Conservation (phyloP, 1,140 invertebrate species). For the Babylonia areolata region DNA sequence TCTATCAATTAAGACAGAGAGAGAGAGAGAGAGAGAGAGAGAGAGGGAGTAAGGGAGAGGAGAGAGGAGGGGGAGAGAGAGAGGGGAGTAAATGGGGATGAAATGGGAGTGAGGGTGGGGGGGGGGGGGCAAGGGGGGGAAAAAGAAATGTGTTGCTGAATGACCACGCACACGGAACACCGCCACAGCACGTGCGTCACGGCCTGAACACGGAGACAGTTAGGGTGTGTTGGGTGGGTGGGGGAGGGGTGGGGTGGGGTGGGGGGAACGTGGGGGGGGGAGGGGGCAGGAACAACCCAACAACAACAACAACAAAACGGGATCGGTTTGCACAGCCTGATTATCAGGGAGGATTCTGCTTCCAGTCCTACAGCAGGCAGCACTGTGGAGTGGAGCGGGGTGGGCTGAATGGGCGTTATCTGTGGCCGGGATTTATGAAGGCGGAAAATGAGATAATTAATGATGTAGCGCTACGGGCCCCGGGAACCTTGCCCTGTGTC, state of each 20-base stretch:
- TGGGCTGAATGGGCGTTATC: background rate
- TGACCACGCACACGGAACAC: no score
- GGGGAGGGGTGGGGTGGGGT: no score
- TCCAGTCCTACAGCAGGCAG: background rate
- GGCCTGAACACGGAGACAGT: background rate
- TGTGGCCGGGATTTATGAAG: background rate
- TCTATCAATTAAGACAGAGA: no score
- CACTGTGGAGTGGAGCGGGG: no score
- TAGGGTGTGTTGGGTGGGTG: no score
- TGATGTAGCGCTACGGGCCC: background rate
- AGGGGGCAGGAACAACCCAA: no score
- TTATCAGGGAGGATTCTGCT: background rate
- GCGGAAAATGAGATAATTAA: slow-evolving; percentile 8
- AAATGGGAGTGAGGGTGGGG: background rate
- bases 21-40: background rate
- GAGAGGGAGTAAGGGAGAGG: background rate
- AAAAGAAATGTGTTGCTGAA: no score
- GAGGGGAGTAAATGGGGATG: background rate
- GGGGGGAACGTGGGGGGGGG: no score
- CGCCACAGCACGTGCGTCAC: no score
- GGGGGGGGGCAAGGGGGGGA: background rate
- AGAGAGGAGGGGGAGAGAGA: background rate
- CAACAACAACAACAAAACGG: background rate
- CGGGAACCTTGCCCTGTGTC: background rate
- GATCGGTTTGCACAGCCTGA: background rate